Base-by-base conservation (phyloP, 2,888 invertebrate species). In the Brenthis ino region DNA sequence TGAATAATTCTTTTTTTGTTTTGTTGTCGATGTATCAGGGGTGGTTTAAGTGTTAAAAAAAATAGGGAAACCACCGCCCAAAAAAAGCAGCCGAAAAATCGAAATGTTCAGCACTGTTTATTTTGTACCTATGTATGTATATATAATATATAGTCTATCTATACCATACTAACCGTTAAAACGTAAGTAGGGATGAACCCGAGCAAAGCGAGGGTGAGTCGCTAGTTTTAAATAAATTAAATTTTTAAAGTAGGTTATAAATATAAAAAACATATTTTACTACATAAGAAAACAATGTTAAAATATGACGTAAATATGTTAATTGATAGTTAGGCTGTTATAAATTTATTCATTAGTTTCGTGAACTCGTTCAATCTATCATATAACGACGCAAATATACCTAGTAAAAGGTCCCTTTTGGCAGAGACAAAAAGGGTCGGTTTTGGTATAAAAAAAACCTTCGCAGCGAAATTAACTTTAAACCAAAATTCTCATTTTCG, bases 381-480 rank as follows among this genome's bases (percentile, higher is more conserved):
- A 37, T 43, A 43, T 11, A 43, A 11, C 2, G 37, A 60, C 14
- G 28, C n/a, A 50, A 33, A 60, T 60, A 3, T 50, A 28, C 12
- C 53, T 11, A 1, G 12, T 14, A 24, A 12, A 20, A 11, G 20
- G 16, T 53, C 6, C 6, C 11, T 43, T 43, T 43, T 43, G 37
- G 13, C 54, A 54, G 4, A 54, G 24, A 1, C 54, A 54, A 28
- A 55, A 55, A 54, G 16, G 13, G 11, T 0, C 20, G n/a, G 11
- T 47, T 20, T 54, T 43, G 14, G 0, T 11, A 28, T 33, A 33
- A 33, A 64, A 64, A 20, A 64, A 47, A 56, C 11, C 33, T 13
- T 1, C 24, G 13, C 16, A 48, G 57, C 60, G 43, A 60, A 70
- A 64, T 67, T 60, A 64, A 24, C 54, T 63, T 57, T 54, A 48